Evolutionary conservation across 2,797 vertebrate species (phyloP).

Genomic region (Urophycis tenuis): DNA sequence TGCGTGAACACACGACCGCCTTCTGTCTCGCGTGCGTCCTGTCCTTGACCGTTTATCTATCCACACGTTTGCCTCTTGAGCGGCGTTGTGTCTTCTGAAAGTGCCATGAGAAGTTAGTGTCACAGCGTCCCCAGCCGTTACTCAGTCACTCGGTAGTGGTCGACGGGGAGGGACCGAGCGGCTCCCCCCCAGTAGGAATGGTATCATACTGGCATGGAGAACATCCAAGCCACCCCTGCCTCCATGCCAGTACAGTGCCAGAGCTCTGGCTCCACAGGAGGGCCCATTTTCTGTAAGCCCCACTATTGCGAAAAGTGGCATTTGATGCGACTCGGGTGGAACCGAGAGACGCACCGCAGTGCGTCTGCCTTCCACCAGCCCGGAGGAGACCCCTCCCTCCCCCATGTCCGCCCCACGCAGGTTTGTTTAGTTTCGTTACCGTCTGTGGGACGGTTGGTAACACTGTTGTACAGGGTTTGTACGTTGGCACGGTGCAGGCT

Average conservation of each 20-base stretch:
- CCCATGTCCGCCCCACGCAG: conserved; percentile 5
- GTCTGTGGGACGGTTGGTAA: conserved; percentile 1
- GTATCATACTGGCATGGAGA: conserved; percentile 71
- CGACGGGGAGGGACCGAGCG: conserved; percentile 12
- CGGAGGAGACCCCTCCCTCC: neutral
- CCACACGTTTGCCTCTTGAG: conserved; percentile 38
- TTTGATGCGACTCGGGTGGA: conserved; percentile 33
- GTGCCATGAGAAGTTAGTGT: conserved; percentile 69
- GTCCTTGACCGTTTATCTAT: neutral
- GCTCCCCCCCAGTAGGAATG: conserved; percentile 45
- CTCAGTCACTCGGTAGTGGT: conserved; percentile 56
- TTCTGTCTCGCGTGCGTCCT: neutral
- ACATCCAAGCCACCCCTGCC: conserved; percentile 77
- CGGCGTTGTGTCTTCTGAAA: conserved; percentile 56
- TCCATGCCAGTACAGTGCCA: conserved; percentile 70
- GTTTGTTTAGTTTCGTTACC: conserved; percentile 5
- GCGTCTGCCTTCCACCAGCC: no score
- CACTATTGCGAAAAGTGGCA: conserved; percentile 78
- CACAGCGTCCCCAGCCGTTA: conserved; percentile 50
- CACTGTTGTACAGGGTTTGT: no score
- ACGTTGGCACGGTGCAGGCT: neutral
- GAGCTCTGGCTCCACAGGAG: conserved; percentile 53
- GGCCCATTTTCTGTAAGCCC: conserved; percentile 59
- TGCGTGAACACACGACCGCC: neutral
- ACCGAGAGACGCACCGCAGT: conserved; percentile 17